These are phyloP conservation scores for Tuberolachnus salignus DNA, from an alignment of 2,888 invertebrate species.

Conservation along the genomic window DNA sequence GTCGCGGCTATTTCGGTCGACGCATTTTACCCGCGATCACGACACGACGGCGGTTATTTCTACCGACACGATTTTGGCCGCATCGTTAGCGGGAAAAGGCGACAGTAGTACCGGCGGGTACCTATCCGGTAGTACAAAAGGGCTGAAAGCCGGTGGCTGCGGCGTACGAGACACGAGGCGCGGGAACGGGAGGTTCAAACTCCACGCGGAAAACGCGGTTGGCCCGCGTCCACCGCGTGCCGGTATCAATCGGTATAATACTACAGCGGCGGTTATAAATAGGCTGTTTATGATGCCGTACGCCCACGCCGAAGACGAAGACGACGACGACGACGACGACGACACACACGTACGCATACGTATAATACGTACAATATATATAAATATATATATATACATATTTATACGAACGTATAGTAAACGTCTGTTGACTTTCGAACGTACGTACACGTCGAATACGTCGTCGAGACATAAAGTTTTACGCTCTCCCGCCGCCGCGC, in stretches of 20 bases:
- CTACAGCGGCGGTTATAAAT: conserved; percentile 15
- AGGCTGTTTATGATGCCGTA: conserved; percentile 30
- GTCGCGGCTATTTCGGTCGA: neutral
- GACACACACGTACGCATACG: neutral
- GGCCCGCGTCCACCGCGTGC: conserved; percentile 25
- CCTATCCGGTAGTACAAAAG: conserved; percentile 28
- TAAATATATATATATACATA: too few relatives aligned
- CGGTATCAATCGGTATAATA: conserved; percentile 37
- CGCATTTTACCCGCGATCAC: neutral
- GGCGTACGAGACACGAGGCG: neutral
- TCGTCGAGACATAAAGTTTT: conserved; percentile 22
- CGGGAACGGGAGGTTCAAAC: neutral
- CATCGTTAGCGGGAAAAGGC: neutral
- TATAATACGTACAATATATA: too few relatives aligned
- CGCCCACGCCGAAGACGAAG: neutral
- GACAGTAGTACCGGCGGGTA: conserved; percentile 14
- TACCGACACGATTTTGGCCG: conserved; percentile 26
- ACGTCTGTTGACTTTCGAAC: conserved; percentile 16
- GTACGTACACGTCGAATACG: neutral
- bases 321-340: conserved; percentile 1
- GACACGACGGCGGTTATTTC: neutral
- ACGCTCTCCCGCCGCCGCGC: neutral
- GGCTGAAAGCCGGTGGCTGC: neutral
- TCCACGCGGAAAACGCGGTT: conserved; percentile 2
- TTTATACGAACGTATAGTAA: too few relatives aligned